Evolutionary conservation across 2,113 vertebrate species (phyloP).

Genomic region (mouse (Mus musculus)): GRCm39 chr6:105227001-105227500

Average conservation of each 20-base stretch:
- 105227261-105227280: neutral
- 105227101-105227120: neutral
- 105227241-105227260: neutral
- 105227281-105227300: neutral
- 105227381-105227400: neutral
- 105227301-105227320: neutral
- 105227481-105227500: neutral
- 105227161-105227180: neutral
- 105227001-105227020: neutral
- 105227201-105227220: neutral
- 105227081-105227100: neutral
- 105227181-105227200: neutral
- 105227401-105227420: neutral
- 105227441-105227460: neutral
- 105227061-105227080: neutral
- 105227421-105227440: neutral
- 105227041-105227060: neutral
- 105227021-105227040: neutral
- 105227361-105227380: neutral
- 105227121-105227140: neutral
- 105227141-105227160: fast-evolving
- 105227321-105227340: neutral
- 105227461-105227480: neutral
- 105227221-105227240: neutral
- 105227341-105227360: neutral